A percentile compares a stretch with the other conserved stretches of the same genome.
Conservation (phyloP, 2,888 invertebrate genomes). For the Bimastos eiseni region DNA sequence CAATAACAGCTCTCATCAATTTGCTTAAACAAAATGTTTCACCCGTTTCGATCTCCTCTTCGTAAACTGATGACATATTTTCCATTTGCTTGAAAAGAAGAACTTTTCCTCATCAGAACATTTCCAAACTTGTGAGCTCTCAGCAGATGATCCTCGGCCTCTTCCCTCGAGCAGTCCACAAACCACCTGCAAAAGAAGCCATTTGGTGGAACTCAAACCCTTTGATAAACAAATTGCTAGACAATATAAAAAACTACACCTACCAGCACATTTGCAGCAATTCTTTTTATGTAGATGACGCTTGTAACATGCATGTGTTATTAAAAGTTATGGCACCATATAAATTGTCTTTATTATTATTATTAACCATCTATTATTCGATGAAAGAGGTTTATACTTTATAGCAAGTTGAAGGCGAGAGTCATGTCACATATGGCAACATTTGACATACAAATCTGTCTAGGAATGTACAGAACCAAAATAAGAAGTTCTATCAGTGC, state of each 20-base stretch:
- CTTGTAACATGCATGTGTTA: neutral
- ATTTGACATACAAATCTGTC: too few relatives aligned
- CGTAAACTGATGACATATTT: conserved; percentile 1
- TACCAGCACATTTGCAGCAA: neutral
- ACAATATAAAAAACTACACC: neutral
- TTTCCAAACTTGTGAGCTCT: neutral
- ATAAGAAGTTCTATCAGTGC: too few relatives aligned
- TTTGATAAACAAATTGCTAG: too few relatives aligned
- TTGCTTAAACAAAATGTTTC: neutral
- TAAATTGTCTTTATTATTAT: too few relatives aligned
- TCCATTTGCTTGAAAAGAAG: neutral
- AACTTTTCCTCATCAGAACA: conserved; percentile 13
- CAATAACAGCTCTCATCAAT: neutral
- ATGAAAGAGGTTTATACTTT: too few relatives aligned
- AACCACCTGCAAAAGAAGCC: neutral
- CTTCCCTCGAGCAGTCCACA: neutral
- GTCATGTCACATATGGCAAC: too few relatives aligned
- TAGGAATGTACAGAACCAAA: too few relatives aligned
- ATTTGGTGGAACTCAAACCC: neutral
- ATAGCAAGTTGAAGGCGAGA: too few relatives aligned
- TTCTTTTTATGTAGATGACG: neutral
- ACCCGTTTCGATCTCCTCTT: conserved; percentile 13
- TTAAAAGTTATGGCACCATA: too few relatives aligned
- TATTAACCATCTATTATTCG: too few relatives aligned
- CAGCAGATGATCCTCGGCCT: neutral